Conservation (phyloP, 2,797 vertebrate genomes). For the Poecilia gillii region DNA sequence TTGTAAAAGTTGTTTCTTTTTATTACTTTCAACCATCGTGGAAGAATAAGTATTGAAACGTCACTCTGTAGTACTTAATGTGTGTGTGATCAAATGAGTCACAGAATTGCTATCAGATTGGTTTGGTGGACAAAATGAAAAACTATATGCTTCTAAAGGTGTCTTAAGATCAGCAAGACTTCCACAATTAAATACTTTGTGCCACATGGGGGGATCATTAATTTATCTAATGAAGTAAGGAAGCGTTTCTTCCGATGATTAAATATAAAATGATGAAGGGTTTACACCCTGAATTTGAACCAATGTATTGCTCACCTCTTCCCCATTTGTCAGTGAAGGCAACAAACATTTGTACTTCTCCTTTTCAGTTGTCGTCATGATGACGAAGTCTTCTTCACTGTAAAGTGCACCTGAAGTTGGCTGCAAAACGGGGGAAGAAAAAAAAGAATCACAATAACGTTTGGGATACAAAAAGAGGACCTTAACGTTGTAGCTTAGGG, state of each 20-base stretch:
- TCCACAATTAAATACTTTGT: background rate
- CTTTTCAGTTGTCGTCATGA: constrained; percentile 96
- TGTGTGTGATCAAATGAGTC: background rate
- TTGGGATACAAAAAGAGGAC: background rate
- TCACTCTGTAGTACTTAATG: background rate
- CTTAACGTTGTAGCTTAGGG: background rate
- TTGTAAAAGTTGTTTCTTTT: background rate
- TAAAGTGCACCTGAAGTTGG: constrained; percentile 90
- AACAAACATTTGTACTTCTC: constrained; percentile 97
- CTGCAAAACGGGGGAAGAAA: constrained; percentile 68
- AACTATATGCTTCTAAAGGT: background rate
- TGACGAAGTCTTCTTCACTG: constrained; percentile 95
- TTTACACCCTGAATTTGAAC: background rate
- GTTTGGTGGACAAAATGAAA: background rate
- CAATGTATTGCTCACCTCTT: constrained; percentile 81
- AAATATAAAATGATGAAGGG: background rate
- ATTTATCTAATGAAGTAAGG: background rate
- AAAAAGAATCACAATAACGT: background rate
- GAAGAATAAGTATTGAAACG: background rate
- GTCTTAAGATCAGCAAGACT: background rate
- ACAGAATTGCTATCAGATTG: background rate
- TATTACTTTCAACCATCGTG: background rate
- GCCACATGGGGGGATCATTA: background rate
- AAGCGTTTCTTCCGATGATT: background rate
- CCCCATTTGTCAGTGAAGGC: constrained; percentile 86